phyloP scores from a whole-genome alignment of 1,140 invertebrate genomes.

The Hypothenemus hampei region DNA sequence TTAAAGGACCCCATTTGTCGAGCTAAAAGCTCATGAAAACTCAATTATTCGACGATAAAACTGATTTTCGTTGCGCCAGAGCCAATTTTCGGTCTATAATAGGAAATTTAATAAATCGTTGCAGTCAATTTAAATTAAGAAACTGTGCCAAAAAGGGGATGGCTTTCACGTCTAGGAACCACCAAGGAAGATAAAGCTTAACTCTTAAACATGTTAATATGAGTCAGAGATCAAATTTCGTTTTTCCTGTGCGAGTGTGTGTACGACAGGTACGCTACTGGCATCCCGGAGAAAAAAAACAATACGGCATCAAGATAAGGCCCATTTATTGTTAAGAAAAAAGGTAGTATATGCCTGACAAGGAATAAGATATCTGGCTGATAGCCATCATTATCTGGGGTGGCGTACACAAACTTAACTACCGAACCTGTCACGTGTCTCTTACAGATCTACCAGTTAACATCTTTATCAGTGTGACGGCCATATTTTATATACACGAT shows the following conservation, averaged over 20 bases:
- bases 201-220: conserved; percentile 1
- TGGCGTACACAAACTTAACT: conserved; percentile 20
- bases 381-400: conserved; percentile 29
- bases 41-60: too few relatives aligned
- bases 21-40: too few relatives aligned
- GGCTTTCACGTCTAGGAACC: too few relatives aligned
- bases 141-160: too few relatives aligned
- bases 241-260: too few relatives aligned
- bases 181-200: too few relatives aligned
- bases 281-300: conserved; percentile 21
- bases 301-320: conserved; percentile 28
- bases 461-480: conserved; percentile 3
- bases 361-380: conserved; percentile 29
- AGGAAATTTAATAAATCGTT: too few relatives aligned
- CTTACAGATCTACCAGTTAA: conserved; percentile 9
- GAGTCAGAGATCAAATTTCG: too few relatives aligned
- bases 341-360: conserved; percentile 27
- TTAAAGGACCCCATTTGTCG: too few relatives aligned
- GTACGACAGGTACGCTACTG: conserved; percentile 29
- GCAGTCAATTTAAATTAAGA: too few relatives aligned
- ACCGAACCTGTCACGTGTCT: conserved; percentile 21
- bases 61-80: too few relatives aligned
- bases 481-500: not conserved
- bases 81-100: too few relatives aligned
- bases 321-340: conserved; percentile 11